Evolutionary conservation across 1,140 invertebrate genomes (phyloP), one percentile per base, ranked within the genome.

Genomic region (Penaeus indicus): DNA sequence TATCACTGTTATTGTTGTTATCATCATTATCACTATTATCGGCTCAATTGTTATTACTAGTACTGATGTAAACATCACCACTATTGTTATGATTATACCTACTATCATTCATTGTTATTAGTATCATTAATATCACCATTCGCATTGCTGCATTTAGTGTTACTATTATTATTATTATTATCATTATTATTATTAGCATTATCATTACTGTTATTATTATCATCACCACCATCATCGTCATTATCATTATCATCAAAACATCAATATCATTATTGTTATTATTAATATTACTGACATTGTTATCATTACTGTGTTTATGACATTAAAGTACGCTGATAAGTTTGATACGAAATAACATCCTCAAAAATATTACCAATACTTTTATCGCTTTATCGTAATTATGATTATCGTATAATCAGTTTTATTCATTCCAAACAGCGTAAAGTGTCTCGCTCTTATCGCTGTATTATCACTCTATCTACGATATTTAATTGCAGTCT

Each of bases 1-100:
- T 72, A 7, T 85, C 22, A 85, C 72, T 85, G 77, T 78, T 61
- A 47, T 25, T 85, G 21, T 72, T 47, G 18, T 64, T 84, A 64
- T 32, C 8, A 42, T 84, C 18, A 67, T 67, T 67, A 62, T 83
- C 32, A 83, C 38, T 42, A 42, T 42, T 32, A 32, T 32, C 32
- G 5, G 38, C 32, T 32, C 2, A 32, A 32, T 32, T 32, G 32
- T 81, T 80, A 63, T 80, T 80, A 4, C 4, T 80, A 80, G 19
- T 47, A 54, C 11, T 47, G 21, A 18, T 32, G 19, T 16, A 60
- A 47, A 16, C 22, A 82, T 60, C 32, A 0, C 77, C 32, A 16
- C 77, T 79, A 7, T 7, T 79, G 27, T 22, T 79, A 38, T 42
- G 27, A 27, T 42, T 79, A 27, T 42, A 32, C 61, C 16, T 47